Base-by-base conservation (phyloP, 1,140 invertebrate genomes). In the Sitodiplosis mosellana region DNA sequence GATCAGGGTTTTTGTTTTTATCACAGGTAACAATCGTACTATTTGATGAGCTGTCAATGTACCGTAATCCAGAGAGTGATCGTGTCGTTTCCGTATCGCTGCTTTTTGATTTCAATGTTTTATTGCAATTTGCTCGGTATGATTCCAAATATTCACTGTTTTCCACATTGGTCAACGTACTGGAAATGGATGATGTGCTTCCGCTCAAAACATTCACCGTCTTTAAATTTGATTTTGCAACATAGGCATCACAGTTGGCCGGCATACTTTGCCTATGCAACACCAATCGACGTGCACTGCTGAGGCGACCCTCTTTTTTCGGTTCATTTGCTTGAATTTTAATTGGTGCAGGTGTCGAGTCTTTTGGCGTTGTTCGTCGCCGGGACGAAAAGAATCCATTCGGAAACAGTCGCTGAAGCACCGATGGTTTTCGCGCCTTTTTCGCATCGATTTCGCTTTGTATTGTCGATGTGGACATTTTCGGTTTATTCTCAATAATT, bases 391-490 rank as follows among this genome's bases (percentile, higher is more conserved):
- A 62, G 0, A 63, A 44, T 8, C 57, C 59, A 41, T 57, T 56
- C 0, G 59, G 56, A 8, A 63, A 47, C 2, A 56, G 54, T 1
- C 61, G 52, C 45, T 63, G 61, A 49, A 63, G 45, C 15, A 63
- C 61, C 14, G 58, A 61, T 2, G 57, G 45, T 36, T 47, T 50
- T 36, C 42, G 46, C 12, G 12, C 46, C 43, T 60, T 64, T 45
- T 61, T 49, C 54, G 37, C 52, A 45, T 21, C 37, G 20, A 11
- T 33, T 14, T 50, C 37, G 12, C 47, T 43, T 43, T 18, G 4
- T 18, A 20, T 19, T 12, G 17, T 21, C 6, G 18, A 18, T 18
- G 17, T 14, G 17, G 21, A 27, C 15, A 20, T 14, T 44, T 20
- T 36, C 21, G 37, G 33, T 27, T 33, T 49, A 46, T 18, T 40